Percentiles rank a stretch among this genome's conserved stretches.
Conservation (phyloP, 1,140 invertebrate genomes). For the Cataglyphis hispanica region DNA sequence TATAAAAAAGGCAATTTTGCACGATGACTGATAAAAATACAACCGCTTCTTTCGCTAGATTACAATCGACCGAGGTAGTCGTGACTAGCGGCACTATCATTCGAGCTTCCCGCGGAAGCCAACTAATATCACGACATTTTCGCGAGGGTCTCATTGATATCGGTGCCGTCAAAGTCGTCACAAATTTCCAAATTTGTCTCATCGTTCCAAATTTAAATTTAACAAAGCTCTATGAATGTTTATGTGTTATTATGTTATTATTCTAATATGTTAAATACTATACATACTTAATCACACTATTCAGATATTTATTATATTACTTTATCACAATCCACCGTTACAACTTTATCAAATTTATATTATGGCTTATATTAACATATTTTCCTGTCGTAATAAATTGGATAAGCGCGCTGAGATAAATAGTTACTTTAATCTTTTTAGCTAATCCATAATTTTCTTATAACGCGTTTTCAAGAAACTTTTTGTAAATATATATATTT, state of each 20-base stretch:
- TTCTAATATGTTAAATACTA: constrained; percentile 9
- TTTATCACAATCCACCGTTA: background rate
- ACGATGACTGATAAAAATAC: constrained; percentile 48
- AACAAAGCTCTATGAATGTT: constrained; percentile 14
- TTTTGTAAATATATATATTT: background rate
- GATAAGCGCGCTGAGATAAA: constrained; percentile 3
- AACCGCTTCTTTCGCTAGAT: constrained; percentile 45
- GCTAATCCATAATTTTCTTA: background rate
- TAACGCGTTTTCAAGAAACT: background rate
- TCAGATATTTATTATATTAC: background rate
- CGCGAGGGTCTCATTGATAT: constrained; percentile 69
- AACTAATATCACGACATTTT: constrained; percentile 75
- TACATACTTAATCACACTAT: background rate
- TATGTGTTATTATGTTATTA: constrained; percentile 4
- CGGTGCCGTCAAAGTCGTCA: constrained; percentile 8
- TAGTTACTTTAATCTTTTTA: background rate
- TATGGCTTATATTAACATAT: background rate
- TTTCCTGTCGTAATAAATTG: constrained; percentile 23
- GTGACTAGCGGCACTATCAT: constrained; percentile 72
- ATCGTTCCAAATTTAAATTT: constrained; percentile 38
- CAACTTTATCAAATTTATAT: constrained; percentile 44
- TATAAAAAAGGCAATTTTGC: constrained; percentile 47
- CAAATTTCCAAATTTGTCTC: constrained; percentile 7
- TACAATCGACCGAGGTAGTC: constrained; percentile 66
- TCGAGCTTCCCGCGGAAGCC: constrained; percentile 63